Percentiles rank a stretch among this genome's conserved stretches.
phyloP scores from a whole-genome alignment of 2,113 vertebrate genomes.

The Dipodomys ordii region DNA sequence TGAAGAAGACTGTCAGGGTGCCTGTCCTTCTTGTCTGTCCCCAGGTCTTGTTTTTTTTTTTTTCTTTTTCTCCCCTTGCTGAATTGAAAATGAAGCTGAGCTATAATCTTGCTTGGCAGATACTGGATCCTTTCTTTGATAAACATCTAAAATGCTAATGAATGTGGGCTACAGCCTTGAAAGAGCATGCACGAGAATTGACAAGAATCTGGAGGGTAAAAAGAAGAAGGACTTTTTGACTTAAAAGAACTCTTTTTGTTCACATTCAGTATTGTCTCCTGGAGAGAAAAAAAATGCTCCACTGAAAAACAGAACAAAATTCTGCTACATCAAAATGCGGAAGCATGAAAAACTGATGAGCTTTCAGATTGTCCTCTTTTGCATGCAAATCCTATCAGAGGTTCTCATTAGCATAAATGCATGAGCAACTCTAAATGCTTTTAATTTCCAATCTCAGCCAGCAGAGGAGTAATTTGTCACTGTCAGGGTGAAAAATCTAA shows the following conservation, averaged over 20 bases:
- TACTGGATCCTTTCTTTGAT: conserved; percentile 89
- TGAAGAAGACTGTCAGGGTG: conserved; percentile 85
- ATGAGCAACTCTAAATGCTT: conserved; percentile 99
- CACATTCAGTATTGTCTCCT: conserved; percentile 86
- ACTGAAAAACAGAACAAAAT: conserved; percentile 85
- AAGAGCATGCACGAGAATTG: conserved; percentile 88
- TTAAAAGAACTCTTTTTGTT: conserved; percentile 88
- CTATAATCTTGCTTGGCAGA: conserved; percentile 89
- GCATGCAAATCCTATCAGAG: conserved; percentile 99
- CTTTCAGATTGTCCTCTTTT: conserved; percentile 98
- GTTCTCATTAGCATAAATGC: conserved; percentile 99
- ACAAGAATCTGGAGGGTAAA: conserved; percentile 89
- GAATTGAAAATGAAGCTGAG: conserved; percentile 90
- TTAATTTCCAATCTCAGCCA: conserved; percentile 99
- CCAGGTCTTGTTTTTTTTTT: conserved; percentile 79
- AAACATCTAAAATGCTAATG: conserved; percentile 93
- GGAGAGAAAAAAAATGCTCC: conserved; percentile 83
- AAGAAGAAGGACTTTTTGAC: conserved; percentile 85
- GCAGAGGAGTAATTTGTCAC: conserved; percentile 99
- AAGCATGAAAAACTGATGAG: conserved; percentile 97
- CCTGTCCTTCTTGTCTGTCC: conserved; percentile 85
- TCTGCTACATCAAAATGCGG: conserved; percentile 92
- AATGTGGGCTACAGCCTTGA: conserved; percentile 84
- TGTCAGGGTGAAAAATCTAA: conserved; percentile 99
- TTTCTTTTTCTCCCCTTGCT: conserved; percentile 62